These are phyloP conservation scores for Napeogenes sylphis DNA, from an alignment of 2,888 invertebrate species.

Conservation along the genomic window DNA sequence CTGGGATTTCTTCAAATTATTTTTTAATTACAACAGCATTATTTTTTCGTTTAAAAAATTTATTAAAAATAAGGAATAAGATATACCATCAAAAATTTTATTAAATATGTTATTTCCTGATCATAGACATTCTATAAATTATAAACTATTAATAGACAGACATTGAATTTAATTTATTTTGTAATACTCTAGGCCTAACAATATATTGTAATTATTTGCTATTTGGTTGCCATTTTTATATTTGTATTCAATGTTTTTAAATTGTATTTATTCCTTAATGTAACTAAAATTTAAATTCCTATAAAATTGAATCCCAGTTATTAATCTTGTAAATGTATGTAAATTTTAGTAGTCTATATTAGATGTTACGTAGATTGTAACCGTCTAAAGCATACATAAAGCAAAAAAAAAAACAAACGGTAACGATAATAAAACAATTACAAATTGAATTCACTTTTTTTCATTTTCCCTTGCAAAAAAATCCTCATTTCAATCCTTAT, in stretches of 20 bases:
- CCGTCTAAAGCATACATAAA: slow-evolving; percentile 60
- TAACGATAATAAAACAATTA: slow-evolving; percentile 67
- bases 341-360: slow-evolving; percentile 71
- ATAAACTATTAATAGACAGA: neutral
- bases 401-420: slow-evolving; percentile 52
- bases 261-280: slow-evolving; percentile 16
- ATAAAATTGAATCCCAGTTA: slow-evolving; percentile 57
- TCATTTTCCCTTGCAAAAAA: slow-evolving; percentile 25
- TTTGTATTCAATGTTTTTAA: slow-evolving; percentile 13
- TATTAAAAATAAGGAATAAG: too few relatives aligned
- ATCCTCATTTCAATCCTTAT: neutral
- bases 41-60: slow-evolving; percentile 12
- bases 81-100: too few relatives aligned
- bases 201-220: slow-evolving; percentile 7
- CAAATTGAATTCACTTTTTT: slow-evolving; percentile 50
- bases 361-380: slow-evolving; percentile 74
- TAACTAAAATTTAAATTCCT: slow-evolving; percentile 37
- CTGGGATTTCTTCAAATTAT: slow-evolving; percentile 36
- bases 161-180: slow-evolving; percentile 5
- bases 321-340: slow-evolving; percentile 70
- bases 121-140: neutral
- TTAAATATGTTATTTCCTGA: too few relatives aligned
- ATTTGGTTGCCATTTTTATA: slow-evolving; percentile 13
- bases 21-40: slow-evolving; percentile 28
- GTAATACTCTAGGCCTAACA: slow-evolving; percentile 19